These are phyloP conservation scores for Phaethon lepturus DNA, from an alignment of 2,113 vertebrate species.

Conservation along the genomic window DNA sequence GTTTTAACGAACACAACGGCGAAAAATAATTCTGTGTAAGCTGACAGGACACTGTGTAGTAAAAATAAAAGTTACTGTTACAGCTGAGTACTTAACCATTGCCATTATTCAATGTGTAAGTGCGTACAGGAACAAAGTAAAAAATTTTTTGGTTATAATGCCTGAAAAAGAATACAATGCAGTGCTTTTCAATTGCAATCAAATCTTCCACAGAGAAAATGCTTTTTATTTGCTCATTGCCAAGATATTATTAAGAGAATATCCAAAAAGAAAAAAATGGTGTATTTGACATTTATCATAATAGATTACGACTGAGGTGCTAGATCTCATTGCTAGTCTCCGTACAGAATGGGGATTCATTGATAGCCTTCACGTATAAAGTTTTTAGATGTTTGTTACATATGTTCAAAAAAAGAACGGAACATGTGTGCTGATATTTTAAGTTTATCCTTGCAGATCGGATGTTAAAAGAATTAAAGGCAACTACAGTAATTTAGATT, in stretches of 20 bases:
- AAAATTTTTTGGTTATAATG: not conserved
- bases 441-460: not conserved
- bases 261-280: not conserved
- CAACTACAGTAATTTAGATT: not conserved
- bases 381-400: not conserved
- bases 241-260: not conserved
- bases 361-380: not conserved
- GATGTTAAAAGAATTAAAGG: not conserved
- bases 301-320: not conserved
- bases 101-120: fast-evolving
- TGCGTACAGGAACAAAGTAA: not conserved
- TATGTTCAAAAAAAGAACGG: not conserved
- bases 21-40: not conserved
- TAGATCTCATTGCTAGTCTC: not conserved
- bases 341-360: not conserved
- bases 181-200: not conserved
- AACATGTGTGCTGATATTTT: not conserved
- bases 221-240: not conserved
- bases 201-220: not conserved
- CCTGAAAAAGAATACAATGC: not conserved
- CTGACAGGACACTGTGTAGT: not conserved
- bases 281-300: not conserved
- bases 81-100: not conserved
- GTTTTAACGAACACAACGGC: not conserved
- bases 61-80: not conserved